Evolutionary conservation across 2,888 invertebrate genomes (phyloP), one percentile per base, ranked within the genome.

Genomic region (Pseudococcus viburni): DNA sequence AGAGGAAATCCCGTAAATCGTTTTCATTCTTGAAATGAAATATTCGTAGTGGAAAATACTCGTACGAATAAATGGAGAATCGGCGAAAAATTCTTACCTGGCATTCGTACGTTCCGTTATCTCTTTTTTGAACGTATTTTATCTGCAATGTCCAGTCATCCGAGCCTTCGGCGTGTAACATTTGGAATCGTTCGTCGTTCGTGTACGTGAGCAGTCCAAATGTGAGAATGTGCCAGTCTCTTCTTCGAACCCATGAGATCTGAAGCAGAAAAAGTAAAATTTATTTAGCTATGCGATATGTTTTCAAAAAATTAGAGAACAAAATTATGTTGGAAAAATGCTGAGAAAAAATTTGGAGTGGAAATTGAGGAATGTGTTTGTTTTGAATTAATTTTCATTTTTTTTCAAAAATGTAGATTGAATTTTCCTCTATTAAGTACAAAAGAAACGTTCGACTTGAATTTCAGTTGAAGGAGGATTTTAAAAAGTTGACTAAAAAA

Each of bases 101-200:
- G 92, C 97, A 97, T 92, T 97, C 97, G 93, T 98, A 98, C 89
- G 96, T 96, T 90, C 98, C 98, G 91, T 97, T 97, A 93, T 98
- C 97, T 91, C 97, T 94, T 91, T 96, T 96, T 92, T 97, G 97
- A 90, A 97, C 97, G 92, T 96, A 98, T 93, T 97, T 97, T 92
- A 98, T 97, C 93, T 97, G 97, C 90, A 98, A 93, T 86, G 96
- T 97, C 97, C 97, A 98, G 93, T 97, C 97, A 92, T 97, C 97
- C 51, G 96, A 95, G 88, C 96, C 96, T 91, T 97, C 96, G 90
- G 95, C 94, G 92, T 97, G 97, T 90, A 97, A 93, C 90, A 95
- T 95, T 93, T 93, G 93, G 90, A 93, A 93, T 89, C 93, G 90
- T 91, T 97, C 96, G 92, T 97, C 97, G 92, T 96, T 97, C 90